Evolutionary conservation across 2,113 vertebrate genomes (phyloP), one percentile per base, ranked within the genome.

Genomic region (Nibea coibor): DNA sequence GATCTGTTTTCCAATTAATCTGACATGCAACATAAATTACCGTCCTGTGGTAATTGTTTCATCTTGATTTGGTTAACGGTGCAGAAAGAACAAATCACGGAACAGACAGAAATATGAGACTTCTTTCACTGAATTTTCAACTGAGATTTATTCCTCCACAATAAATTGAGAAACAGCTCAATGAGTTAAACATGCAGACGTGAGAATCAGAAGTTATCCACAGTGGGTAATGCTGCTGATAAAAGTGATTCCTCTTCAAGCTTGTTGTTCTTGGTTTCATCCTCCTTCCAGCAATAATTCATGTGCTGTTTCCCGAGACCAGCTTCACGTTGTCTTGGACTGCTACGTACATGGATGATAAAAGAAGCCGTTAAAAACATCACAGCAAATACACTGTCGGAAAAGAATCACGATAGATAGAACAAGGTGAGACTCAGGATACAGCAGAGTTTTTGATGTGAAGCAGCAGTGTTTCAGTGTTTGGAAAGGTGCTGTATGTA

Each of bases 261-360:
- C 50, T 58, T 35, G 62, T 62, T 45, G 22, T 78, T 19, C 16
- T 22, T 54, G 17, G 24, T 57, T 72, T 72, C 28, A 16, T 24
- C 31, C 16, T 17, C 59, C 16, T 72, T 26, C 19, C 22, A 54
- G 57, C 39, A 65, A 39, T 28, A n/a, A 80, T 54, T 20, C 4
- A 31, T 54, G 48, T 57, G 24, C 22, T 67, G 17, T 47, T 45
- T 22, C 10, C 10, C 35, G 20, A 16, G 61, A 24, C 54, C n/a
- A 56, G 45, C 7, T 16, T 19, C 5, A 20, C 39, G 61, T 73
- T 24, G 26, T 58, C 54, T 20, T 24, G 6, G 50, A 35, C 24
- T 63, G 42, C 71, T 20, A 62, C 56, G 24, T 24, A 47, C 7
- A 24, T 2, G 5, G 26, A n/a, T n/a, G 10, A 56, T 50, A 14